These are phyloP conservation scores for Ariopsis seemanni DNA, from an alignment of 2,113 vertebrate species.

Conservation along the genomic window DNA sequence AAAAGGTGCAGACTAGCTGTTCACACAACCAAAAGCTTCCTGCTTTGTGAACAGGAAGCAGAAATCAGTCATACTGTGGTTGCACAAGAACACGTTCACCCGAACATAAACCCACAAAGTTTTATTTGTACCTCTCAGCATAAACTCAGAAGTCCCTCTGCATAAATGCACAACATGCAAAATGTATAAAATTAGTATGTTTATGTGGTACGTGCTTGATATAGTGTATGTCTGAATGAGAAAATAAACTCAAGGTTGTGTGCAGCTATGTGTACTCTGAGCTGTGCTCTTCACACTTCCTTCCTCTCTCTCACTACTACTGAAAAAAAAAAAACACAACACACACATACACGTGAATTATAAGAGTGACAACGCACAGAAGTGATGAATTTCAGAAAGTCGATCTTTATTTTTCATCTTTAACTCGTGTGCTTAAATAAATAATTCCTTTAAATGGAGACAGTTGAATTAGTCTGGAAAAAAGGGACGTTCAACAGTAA, in stretches of 20 bases:
- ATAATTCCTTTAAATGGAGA: background rate
- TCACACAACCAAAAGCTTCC: slow-evolving; percentile 69
- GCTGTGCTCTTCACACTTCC: slow-evolving; percentile 47
- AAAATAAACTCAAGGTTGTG: slow-evolving; percentile 43
- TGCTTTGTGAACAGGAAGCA: slow-evolving; percentile 85
- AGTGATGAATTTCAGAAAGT: background rate
- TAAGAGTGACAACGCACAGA: background rate
- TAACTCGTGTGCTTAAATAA: background rate
- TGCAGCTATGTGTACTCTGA: slow-evolving; percentile 35
- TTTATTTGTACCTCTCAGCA: slow-evolving; percentile 9
- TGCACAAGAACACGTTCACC: slow-evolving; percentile 34
- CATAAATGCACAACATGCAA: background rate
- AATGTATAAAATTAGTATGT: background rate
- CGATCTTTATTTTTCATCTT: background rate
- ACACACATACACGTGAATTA: background rate
- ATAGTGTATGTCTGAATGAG: background rate
- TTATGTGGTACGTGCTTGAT: background rate
- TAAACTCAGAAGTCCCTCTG: background rate
- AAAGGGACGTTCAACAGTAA: background rate
- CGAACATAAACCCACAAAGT: slow-evolving; percentile 29
- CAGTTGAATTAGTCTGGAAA: background rate
- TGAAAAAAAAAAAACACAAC: background rate
- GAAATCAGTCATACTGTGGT: slow-evolving; percentile 53
- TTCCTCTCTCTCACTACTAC: slow-evolving; percentile 55
- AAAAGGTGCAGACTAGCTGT: slow-evolving; percentile 2